phyloP scores from a whole-genome alignment of 2,113 vertebrate species.

The Notarius quadriscutis region DNA sequence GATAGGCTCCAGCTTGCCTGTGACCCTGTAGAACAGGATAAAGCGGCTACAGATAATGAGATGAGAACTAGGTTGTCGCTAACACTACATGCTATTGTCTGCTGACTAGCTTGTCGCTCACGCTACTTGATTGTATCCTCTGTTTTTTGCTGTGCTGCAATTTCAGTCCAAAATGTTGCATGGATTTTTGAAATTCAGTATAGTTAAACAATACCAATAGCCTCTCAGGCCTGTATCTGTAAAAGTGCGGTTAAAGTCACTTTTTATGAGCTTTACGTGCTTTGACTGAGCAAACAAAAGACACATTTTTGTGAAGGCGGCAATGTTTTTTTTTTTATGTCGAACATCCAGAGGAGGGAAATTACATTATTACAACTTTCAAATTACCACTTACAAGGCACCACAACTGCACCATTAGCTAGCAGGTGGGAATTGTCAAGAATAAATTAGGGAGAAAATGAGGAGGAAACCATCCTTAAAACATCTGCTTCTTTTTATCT shows the following conservation, averaged over 20 bases:
- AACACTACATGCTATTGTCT: neutral
- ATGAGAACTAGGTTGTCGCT: neutral
- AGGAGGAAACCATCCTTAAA: neutral
- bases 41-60: too few relatives aligned
- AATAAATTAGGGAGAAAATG: neutral
- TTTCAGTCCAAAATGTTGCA: neutral
- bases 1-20: too few relatives aligned
- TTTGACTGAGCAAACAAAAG: neutral
- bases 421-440: neutral
- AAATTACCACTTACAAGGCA: neutral
- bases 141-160: neutral
- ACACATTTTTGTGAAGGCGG: neutral
- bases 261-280: neutral
- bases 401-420: neutral
- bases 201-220: neutral
- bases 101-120: neutral
- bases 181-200: neutral
- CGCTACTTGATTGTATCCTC: neutral
- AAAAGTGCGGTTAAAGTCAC: neutral
- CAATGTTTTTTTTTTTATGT: neutral
- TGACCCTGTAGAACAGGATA: too few relatives aligned
- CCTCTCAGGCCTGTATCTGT: neutral
- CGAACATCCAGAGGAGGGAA: too few relatives aligned
- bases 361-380: neutral
- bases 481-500: slow-evolving; percentile 8